Percentiles rank a stretch among this genome's conserved stretches.
Conservation (phyloP, 2,888 invertebrate species). For the Scaptomyza caliginosa region DNA sequence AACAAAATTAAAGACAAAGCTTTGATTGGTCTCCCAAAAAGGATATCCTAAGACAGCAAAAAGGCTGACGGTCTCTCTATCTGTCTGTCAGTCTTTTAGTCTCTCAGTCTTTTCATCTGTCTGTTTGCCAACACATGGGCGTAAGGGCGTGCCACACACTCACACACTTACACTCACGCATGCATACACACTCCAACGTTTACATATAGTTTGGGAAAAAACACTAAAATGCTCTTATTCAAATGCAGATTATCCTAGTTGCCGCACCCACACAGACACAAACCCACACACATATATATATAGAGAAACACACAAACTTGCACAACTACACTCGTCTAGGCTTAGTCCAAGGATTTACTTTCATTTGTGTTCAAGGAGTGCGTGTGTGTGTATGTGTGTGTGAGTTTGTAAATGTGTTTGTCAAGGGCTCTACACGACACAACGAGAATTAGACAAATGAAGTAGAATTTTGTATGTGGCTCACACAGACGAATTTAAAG, state of each 20-base stretch:
- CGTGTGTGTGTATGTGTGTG: constrained; percentile 40
- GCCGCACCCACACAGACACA: constrained; percentile 58
- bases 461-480: constrained; percentile 71
- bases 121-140: constrained; percentile 59
- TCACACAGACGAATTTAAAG: constrained; percentile 46
- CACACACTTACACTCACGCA: constrained; percentile 12
- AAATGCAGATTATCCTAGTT: constrained; percentile 78
- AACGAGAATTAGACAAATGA: constrained; percentile 76
- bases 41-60: constrained; percentile 57
- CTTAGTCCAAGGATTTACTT: constrained; percentile 76
- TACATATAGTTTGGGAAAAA: constrained; percentile 60
- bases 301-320: constrained; percentile 29
- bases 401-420: constrained; percentile 38
- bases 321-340: constrained; percentile 52
- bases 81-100: constrained; percentile 29
- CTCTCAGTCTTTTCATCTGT: constrained; percentile 26
- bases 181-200: constrained; percentile 16
- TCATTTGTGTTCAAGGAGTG: constrained; percentile 66
- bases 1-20: not conserved
- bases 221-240: constrained; percentile 80
- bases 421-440: constrained; percentile 62
- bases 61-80: constrained; percentile 61
- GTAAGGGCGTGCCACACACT: constrained; percentile 42
- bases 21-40: constrained; percentile 16
- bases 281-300: constrained; percentile 29